phyloP scores from a whole-genome alignment of 2,888 invertebrate genomes.

The Dexiosoma caninum region DNA sequence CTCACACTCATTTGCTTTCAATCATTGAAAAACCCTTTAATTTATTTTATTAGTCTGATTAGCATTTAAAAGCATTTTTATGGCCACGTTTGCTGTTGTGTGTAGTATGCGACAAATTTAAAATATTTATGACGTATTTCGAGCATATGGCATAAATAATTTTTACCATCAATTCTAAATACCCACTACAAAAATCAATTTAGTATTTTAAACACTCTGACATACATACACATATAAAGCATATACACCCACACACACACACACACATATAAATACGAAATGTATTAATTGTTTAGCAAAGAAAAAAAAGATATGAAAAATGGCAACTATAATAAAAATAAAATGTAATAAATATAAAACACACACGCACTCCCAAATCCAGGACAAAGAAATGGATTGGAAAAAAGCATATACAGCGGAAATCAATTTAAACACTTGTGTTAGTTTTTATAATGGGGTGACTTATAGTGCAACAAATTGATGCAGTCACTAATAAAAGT shows the following conservation, averaged over 20 bases:
- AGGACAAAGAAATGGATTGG: constrained; percentile 5
- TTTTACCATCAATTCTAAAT: constrained; percentile 49
- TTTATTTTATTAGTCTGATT: constrained; percentile 28
- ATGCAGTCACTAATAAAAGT: neutral
- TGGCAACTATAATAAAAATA: constrained; percentile 28
- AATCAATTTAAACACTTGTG: constrained; percentile 51
- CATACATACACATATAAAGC: neutral
- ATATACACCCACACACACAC: neutral
- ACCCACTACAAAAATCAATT: constrained; percentile 54
- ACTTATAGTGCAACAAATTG: neutral
- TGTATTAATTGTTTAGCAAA: constrained; percentile 14
- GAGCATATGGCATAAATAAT: constrained; percentile 62
- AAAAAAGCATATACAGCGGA: constrained; percentile 33
- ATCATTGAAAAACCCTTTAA: no score
- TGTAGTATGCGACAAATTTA: constrained; percentile 17
- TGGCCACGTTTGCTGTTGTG: constrained; percentile 8
- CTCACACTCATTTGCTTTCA: no score
- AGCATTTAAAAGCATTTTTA: constrained; percentile 59
- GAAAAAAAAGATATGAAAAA: no score
- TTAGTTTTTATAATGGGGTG: neutral
- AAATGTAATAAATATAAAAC: constrained; percentile 34
- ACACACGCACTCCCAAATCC: neutral
- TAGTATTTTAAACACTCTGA: constrained; percentile 47
- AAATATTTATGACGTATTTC: constrained; percentile 56
- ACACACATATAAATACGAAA: constrained; percentile 2